Base-by-base conservation (phyloP, 2,888 invertebrate species). In the Sicus ferrugineus region DNA sequence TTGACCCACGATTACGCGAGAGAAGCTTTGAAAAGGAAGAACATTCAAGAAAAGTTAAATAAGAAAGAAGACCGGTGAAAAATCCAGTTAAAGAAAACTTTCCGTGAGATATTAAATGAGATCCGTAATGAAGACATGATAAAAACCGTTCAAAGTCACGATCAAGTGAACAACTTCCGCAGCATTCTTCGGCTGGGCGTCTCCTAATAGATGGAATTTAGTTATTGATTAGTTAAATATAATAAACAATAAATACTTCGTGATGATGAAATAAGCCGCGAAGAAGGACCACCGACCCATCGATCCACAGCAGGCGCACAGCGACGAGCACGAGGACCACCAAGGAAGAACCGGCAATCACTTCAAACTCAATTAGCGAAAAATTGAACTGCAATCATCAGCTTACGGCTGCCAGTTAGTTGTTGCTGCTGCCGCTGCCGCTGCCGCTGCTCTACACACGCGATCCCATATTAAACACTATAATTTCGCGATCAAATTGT, bases 271-370 rank as follows among this genome's bases (percentile, higher is more conserved):
- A 42, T 42, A 14, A 42, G 42, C 42, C 11, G 16, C 42, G 42
- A 42, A n/a, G n/a, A n/a, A n/a, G n/a, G n/a, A n/a, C n/a, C n/a
- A n/a, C n/a, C n/a, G n/a, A n/a, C n/a, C n/a, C n/a, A n/a, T n/a
- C n/a, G n/a, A n/a, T n/a, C n/a, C n/a, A n/a, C n/a, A n/a, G n/a
- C n/a, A n/a, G n/a, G n/a, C n/a, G n/a, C n/a, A n/a, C n/a, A n/a
- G n/a, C n/a, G n/a, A n/a, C n/a, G n/a, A 38, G 38, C 7, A 23
- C 4, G n/a, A 26, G 56, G 66, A 66, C 66, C 66, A 66, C 66
- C 66, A 46, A 14, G 54, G 26, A 19, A 6, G n/a, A 56, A 42
- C 34, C 38, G 42, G 28, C 38, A 38, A 42, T 66, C 42, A 56
- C 30, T 38, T 56, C 42, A 19, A n/a, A 58, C 28, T 66, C 42